Percentiles rank a stretch among this genome's conserved stretches.
Evolutionary conservation across 2,888 invertebrate genomes (phyloP).

Genomic region (Embidobia sp.): DNA sequence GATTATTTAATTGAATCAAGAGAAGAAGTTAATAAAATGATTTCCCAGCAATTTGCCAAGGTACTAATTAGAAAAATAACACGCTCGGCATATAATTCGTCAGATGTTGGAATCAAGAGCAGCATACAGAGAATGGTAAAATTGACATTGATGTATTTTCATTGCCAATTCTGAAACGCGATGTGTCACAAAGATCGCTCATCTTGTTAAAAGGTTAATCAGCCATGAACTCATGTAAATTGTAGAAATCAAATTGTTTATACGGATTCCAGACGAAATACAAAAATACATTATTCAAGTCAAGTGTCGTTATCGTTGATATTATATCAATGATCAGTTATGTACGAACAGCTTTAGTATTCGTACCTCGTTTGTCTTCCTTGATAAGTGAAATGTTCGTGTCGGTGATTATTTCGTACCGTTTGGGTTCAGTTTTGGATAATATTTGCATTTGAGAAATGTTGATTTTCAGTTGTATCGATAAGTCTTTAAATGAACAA

Average conservation of each 20-base stretch:
- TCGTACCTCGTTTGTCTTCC: neutral
- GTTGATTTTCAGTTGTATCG: too few relatives aligned
- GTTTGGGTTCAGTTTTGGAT: too few relatives aligned
- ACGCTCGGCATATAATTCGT: conserved; percentile 27
- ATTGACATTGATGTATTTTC: conserved; percentile 64
- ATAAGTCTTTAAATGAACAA: too few relatives aligned
- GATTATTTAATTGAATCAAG: conserved; percentile 7
- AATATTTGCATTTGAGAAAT: too few relatives aligned
- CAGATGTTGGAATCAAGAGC: conserved; percentile 27
- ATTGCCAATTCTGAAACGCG: conserved; percentile 56
- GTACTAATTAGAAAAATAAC: conserved; percentile 46
- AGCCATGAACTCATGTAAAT: conserved; percentile 58
- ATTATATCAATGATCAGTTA: conserved; percentile 37
- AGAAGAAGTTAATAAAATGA: conserved; percentile 24
- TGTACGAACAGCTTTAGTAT: conserved; percentile 26
- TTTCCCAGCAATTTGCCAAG: conserved; percentile 22
- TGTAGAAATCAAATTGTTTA: conserved; percentile 63
- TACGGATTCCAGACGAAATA: conserved; percentile 45
- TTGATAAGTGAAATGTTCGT: conserved; percentile 17
- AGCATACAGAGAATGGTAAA: conserved; percentile 50
- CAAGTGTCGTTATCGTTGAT: conserved; percentile 15
- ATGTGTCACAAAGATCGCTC: conserved; percentile 53
- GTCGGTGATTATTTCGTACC: neutral
- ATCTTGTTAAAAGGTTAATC: conserved; percentile 61
- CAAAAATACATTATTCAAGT: conserved; percentile 53